These are phyloP conservation scores for Diabrotica balteata DNA, from an alignment of 2,888 invertebrate species.

Conservation along the genomic window DNA sequence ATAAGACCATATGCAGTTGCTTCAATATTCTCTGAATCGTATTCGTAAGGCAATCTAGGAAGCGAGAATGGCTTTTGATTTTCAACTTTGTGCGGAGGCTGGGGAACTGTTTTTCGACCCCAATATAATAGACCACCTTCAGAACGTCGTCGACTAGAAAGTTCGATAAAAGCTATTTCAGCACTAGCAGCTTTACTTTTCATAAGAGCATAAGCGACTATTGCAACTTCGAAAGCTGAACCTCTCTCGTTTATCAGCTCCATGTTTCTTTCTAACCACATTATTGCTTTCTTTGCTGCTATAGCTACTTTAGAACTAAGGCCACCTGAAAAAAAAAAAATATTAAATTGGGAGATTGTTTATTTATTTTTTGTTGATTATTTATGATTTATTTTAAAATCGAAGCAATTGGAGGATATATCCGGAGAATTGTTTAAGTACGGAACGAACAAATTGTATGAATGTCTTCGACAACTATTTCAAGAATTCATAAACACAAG, in stretches of 20 bases:
- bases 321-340: conserved; percentile 59
- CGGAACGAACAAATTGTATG: too few relatives aligned
- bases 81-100: conserved; percentile 84
- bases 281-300: conserved; percentile 77
- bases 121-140: conserved; percentile 87
- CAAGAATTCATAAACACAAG: too few relatives aligned
- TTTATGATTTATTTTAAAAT: too few relatives aligned
- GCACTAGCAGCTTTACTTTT: conserved; percentile 84
- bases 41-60: conserved; percentile 86
- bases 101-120: conserved; percentile 80
- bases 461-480: too few relatives aligned
- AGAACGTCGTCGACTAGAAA: conserved; percentile 59
- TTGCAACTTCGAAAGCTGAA: conserved; percentile 84
- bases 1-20: conserved; percentile 91
- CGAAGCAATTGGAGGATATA: too few relatives aligned
- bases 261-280: conserved; percentile 85
- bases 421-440: too few relatives aligned
- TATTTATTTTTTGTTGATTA: too few relatives aligned
- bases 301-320: conserved; percentile 78
- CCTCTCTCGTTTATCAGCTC: conserved; percentile 74
- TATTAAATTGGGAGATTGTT: background rate
- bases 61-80: conserved; percentile 90
- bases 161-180: conserved; percentile 80
- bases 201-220: conserved; percentile 88
- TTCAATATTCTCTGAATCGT: conserved; percentile 91